Base-by-base conservation (phyloP, 2,888 invertebrate genomes). In the Scelioninae gen. 2 region DNA sequence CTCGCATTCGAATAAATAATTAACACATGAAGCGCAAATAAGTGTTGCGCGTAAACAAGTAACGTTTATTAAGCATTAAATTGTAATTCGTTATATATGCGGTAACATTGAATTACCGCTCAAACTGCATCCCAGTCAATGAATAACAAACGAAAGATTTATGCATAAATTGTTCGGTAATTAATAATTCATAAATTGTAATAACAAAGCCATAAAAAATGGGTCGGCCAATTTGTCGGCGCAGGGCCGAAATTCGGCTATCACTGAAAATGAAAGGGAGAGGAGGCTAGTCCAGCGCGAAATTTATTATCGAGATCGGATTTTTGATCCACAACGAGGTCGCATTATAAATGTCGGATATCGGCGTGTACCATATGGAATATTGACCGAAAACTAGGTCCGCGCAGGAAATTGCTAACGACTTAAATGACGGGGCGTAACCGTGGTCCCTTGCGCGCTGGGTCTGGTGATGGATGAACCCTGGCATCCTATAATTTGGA, bases 351-450 rank as follows among this genome's bases (percentile, higher is more conserved):
- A 70, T 61, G 63, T 83, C 78, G 79, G 76, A 75, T 78, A 84
- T 83, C 82, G 84, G 83, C 82, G 68, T 33, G 83, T 80, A 75
- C 82, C 85, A 84, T 85, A 84, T 84, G 84, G 85, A 84, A 85
- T 85, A 85, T 85, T 78, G 82, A 81, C 74, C 80, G 78, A 81
- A 83, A 80, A 83, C 83, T 83, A 82, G 84, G 84, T 79, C 81
- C 81, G 83, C 79, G 84, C 85, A 86, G 85, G 84, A 86, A 86
- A 86, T 86, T 86, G 82, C 85, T 85, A 85, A 86, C 85, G 84
- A 85, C 85, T 85, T 85, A 85, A 85, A 85, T 82, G 84, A 75
- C 80, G 81, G 85, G 85, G 85, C 85, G 85, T 80, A 80, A 73
- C 83, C 72, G 73, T 78, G 78, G 81, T 80, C 79, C 77, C 78